Evolutionary conservation across 2,888 invertebrate genomes (phyloP), one percentile per base, ranked within the genome.

Genomic region (Polydrusus tereticollis): DNA sequence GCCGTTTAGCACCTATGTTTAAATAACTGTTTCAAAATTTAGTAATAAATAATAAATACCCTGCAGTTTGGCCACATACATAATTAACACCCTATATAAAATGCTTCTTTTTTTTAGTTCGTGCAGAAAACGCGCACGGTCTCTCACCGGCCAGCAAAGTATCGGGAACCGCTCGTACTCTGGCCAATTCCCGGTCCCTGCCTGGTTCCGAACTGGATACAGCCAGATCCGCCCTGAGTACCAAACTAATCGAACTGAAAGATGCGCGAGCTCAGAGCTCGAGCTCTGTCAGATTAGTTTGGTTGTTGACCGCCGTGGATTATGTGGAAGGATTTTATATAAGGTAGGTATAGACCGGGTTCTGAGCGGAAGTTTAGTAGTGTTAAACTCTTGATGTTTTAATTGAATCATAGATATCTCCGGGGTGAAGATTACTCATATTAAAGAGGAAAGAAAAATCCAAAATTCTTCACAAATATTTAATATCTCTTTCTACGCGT

Each of bases 121-220:
- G 93, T 63, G 95, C 96, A 0, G 93, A 94, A 86, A 97, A 96
- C 84, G 90, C 91, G 10, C 92, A 95, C 82, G 96, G 96, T 10
- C 87, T 95, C 50, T 94, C 95, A 0, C 89, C 92, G 43, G 96
- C 96, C 1, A 94, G 95, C 79, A 89, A 90, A 12, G 86, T 93
- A 29, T 94, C 95, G 18, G 90, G 91, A 76, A 87, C 89, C 12
- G 90, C 92, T 23, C 89, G 91, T 78, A 95, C 95, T 6, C 85
- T 88, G 58, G 88, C 87, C 50, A 90, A 91, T 83, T 88, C 90
- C 76, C 89, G 90, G 57, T 88, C 91, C 16, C 90, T 93, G 80
- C 91, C 92, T 0, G 91, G 92, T 77, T 92, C 92, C 69, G 93
- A 94, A 84, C 85, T 94, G 75, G 93, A 93, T 78, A 92, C 93